Evolutionary conservation across 2,113 vertebrate genomes (phyloP), one percentile per base, ranked within the genome.

Genomic region (Salvelinus namaycush): DNA sequence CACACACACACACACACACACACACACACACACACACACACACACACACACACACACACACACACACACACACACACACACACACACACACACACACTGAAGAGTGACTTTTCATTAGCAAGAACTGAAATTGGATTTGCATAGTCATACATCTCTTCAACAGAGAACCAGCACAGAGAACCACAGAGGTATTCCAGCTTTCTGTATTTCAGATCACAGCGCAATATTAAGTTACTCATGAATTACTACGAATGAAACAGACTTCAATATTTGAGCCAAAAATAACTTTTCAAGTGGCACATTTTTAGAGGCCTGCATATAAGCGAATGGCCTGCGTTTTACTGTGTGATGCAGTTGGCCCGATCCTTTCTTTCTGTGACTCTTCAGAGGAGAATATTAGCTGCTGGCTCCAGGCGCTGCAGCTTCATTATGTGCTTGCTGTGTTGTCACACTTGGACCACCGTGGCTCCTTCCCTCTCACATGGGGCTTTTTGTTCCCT

Each of bases 341-440:
- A 26, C n/a, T 20, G 34, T n/a, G 44, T n/a, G 39, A 54, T 54
- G 16, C 51, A 54, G 51, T 16, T 39, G 12, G 11, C 14, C 5
- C 1, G 51, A 18, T 54, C 16, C 51, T 9, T 49, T 75, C 60
- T 60, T 78, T 76, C 70, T 34, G 27, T 82, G 83, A 87, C 86
- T 74, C 11, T 74, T 39, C 31, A 78, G 78, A 76, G 48, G 39
- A 44, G 39, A 44, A 11, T 11, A 44, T 44, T 48, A 75, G 77
- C 74, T 83, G 75, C 71, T 83, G 83, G 73, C 88, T 84, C 44
- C 31, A 65, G 86, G 83, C 74, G 6, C 76, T 49, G 75, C 68
- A 51, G 86, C 86, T 88, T 87, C 84, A 87, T 88, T 85, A 86
- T 67, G 75, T 68, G 67, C 77, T 60, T 9, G 79, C 81, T 77